phyloP scores from a whole-genome alignment of 2,113 vertebrate species.

The Podarcis muralis region DNA sequence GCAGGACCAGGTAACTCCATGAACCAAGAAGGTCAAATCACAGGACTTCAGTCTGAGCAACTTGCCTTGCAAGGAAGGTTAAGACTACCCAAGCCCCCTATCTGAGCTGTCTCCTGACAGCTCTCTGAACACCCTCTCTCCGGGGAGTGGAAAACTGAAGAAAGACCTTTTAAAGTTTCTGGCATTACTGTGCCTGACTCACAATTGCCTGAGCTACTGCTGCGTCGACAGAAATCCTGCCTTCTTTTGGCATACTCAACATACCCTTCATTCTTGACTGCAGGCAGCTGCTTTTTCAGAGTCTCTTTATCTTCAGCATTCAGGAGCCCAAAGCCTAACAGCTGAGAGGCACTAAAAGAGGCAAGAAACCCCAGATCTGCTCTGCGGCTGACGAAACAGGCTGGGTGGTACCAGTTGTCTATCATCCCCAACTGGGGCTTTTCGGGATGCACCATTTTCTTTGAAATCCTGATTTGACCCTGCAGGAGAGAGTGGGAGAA shows the following conservation, averaged over 20 bases:
- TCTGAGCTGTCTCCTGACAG: not conserved
- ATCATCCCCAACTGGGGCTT: constrained; percentile 97
- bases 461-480: constrained; percentile 95
- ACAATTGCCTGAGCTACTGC: not conserved
- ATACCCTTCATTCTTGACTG: constrained; percentile 88
- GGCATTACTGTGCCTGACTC: not conserved
- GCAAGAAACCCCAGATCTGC: constrained; percentile 90
- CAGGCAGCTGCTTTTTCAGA: constrained; percentile 89
- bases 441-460: constrained; percentile 92
- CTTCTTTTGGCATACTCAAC: constrained; percentile 19
- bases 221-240: rapidly evolving
- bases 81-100: too few relatives aligned
- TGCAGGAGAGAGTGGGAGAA: constrained; percentile 55
- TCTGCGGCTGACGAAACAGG: constrained; percentile 87
- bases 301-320: constrained; percentile 87
- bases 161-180: not conserved
- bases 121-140: not conserved
- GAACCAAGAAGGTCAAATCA: not conserved
- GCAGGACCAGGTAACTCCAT: not conserved
- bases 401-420: constrained; percentile 96
- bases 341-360: constrained; percentile 82
- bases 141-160: not conserved
- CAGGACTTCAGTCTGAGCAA: not conserved
- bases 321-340: constrained; percentile 87
- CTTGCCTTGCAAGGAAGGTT: not conserved